Conservation (phyloP, 1,140 invertebrate species). For the Drosophila simulans region DNA sequence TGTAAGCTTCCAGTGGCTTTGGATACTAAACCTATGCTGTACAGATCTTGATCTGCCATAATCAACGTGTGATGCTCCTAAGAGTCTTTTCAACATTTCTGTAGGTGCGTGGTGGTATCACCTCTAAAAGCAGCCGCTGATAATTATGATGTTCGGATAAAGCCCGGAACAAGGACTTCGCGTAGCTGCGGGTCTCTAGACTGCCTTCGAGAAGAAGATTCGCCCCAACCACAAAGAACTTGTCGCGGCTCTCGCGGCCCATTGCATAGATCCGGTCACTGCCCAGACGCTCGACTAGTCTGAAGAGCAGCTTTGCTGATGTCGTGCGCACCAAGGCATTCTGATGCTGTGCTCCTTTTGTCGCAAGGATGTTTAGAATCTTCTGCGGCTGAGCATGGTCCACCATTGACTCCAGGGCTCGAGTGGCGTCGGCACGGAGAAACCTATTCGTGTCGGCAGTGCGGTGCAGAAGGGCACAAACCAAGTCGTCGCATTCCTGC, state of each 20-base stretch:
- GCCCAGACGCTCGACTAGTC: constrained; percentile 89
- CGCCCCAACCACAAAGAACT: constrained; percentile 91
- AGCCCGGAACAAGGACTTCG: constrained; percentile 87
- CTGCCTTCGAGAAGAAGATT: constrained; percentile 94
- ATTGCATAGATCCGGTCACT: constrained; percentile 90
- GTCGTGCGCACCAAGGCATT: constrained; percentile 93
- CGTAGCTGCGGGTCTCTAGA: constrained; percentile 92
- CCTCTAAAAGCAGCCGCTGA: constrained; percentile 87
- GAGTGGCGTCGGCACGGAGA: constrained; percentile 93
- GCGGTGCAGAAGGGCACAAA: constrained; percentile 91
- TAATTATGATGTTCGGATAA: constrained; percentile 88
- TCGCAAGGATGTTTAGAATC: constrained; percentile 85
- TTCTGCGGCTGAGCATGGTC: constrained; percentile 88
- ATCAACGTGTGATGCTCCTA: constrained; percentile 66
- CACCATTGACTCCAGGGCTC: constrained; percentile 92
- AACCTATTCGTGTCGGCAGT: constrained; percentile 97
- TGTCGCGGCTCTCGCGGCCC: constrained; percentile 91
- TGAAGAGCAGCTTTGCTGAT: constrained; percentile 91
- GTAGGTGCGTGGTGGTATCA: constrained; percentile 88
- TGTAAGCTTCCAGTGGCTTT: constrained; percentile 5
- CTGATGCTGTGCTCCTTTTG: constrained; percentile 90
- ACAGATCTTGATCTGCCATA: constrained; percentile 9
- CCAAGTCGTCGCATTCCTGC: constrained; percentile 94
- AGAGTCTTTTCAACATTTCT: constrained; percentile 89
- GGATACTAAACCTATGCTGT: constrained; percentile 9